These are phyloP conservation scores for Rhamphomyia laevipes DNA, from an alignment of 2,888 invertebrate genomes.

Conservation along the genomic window DNA sequence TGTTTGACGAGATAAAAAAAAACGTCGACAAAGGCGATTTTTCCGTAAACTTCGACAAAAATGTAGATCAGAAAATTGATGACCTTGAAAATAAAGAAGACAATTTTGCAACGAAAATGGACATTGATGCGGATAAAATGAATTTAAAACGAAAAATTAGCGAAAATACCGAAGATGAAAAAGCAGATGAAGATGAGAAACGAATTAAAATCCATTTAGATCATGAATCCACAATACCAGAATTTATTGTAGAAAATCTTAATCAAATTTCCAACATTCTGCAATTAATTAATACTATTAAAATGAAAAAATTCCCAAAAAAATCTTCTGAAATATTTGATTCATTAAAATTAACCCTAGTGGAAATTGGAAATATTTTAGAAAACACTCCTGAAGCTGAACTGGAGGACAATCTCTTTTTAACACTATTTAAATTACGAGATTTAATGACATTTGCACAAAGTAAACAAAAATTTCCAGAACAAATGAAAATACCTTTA, in stretches of 20 bases:
- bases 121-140: background rate
- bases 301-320: background rate
- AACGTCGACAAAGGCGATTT: constrained; percentile 28
- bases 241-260: background rate
- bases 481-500: background rate
- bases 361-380: background rate
- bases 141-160: background rate
- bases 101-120: background rate
- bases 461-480: background rate
- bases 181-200: constrained; percentile 5
- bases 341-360: background rate
- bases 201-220: constrained; percentile 1
- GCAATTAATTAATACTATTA: background rate
- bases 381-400: no score
- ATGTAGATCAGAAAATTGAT: constrained; percentile 2
- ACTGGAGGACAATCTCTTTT: background rate
- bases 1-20: constrained; percentile 39
- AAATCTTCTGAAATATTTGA: background rate
- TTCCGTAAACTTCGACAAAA: constrained; percentile 8
- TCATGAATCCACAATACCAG: background rate
- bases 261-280: background rate
- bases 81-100: background rate
- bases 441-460: background rate
- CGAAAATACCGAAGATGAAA: constrained; percentile 1
- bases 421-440: background rate